phyloP scores from a whole-genome alignment of 2,113 vertebrate species.

The Engystomops pustulosus region DNA sequence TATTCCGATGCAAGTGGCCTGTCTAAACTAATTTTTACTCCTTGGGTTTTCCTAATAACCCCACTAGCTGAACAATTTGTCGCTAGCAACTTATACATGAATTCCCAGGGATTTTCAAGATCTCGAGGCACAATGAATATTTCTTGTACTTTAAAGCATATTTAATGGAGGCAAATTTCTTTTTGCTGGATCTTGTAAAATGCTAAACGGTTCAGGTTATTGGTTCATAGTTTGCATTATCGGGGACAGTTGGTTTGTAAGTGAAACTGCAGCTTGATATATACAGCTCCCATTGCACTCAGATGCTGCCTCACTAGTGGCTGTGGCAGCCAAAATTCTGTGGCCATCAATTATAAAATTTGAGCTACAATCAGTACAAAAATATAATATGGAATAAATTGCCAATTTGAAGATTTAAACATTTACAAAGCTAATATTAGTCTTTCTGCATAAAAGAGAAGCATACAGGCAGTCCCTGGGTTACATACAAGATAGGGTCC shows the following conservation, averaged over 20 bases:
- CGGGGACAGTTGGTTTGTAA: not conserved
- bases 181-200: conserved; percentile 5
- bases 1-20: conserved; percentile 28
- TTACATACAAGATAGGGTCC: too few relatives aligned
- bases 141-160: not conserved
- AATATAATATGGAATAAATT: not conserved
- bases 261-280: not conserved
- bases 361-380: too few relatives aligned
- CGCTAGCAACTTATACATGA: conserved; percentile 15
- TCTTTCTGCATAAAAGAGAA: too few relatives aligned
- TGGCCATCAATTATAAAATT: too few relatives aligned
- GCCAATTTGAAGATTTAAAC: not conserved
- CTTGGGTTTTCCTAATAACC: conserved; percentile 8
- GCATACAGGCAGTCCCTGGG: too few relatives aligned
- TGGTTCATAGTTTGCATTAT: not conserved
- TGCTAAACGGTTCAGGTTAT: not conserved
- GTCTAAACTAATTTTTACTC: conserved; percentile 22
- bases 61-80: conserved; percentile 19
- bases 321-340: not conserved
- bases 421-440: too few relatives aligned
- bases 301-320: not conserved
- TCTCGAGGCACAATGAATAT: not conserved
- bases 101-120: not conserved
- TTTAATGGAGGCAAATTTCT: conserved; percentile 3
- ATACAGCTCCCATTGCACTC: not conserved